Evolutionary conservation across 2,888 invertebrate genomes (phyloP), one percentile per base, ranked within the genome.

Genomic region (Platycnemis pennipes): DNA sequence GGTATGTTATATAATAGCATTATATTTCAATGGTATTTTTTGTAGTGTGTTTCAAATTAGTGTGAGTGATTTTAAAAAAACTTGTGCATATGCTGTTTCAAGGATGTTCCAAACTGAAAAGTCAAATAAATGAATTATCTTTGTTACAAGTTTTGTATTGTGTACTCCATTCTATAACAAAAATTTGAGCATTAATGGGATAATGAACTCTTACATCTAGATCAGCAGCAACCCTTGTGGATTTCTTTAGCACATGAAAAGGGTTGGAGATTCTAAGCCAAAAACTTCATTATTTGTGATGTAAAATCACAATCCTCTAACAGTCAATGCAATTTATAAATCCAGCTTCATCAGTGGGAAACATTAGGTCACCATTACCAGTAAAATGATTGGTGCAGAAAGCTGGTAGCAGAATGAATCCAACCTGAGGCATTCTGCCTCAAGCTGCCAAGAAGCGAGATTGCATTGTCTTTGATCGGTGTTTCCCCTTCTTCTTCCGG

Each of bases 351-450:
- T 56, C 26, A 91, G 91, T 63, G 22, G 44, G 91, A 63, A 44
- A 91, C 26, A 11, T 45, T n/a, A 26, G 4, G 13, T 44, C 13
- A 19, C 63, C 42, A 53, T 69, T 91, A 91, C 91, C 91, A 91
- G 63, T 91, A 91, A 63, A 91, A 91, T 44, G 91, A 91, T 37
- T 91, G 91, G 63, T 91, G 91, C 26, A 91, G 63, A 63, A 91
- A 91, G 69, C 91, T 91, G 31, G 91, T 63, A 31, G 91, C 91
- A 91, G 91, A 91, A 63, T 91, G 91, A 11, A 91, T 91, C 91
- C 91, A 91, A 44, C 91, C 91, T 44, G 91, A 91, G n/a, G 91
- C 91, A 69, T 91, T 91, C 44, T 91, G 91, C 63, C 91, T 37
- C 44, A 91, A 26, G 91, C 91, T 91, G 16, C 91, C 91, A 11